phyloP scores from a whole-genome alignment of 2,888 invertebrate species.

The Dermolepida albohirtum region DNA sequence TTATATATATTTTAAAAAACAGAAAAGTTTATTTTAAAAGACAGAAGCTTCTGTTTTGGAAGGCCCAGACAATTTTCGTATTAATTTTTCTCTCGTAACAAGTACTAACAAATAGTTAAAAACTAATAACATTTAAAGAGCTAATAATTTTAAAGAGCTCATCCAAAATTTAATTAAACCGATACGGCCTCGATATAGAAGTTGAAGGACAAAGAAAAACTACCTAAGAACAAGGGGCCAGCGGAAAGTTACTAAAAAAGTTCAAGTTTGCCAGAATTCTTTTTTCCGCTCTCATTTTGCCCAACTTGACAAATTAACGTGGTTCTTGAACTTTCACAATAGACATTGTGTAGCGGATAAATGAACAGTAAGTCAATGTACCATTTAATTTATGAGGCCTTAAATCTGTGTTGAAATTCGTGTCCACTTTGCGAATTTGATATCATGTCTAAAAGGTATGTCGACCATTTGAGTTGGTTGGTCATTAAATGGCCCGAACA shows the following conservation, averaged over 20 bases:
- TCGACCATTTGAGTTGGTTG: not conserved
- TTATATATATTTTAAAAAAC: too few relatives aligned
- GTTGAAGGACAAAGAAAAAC: not conserved
- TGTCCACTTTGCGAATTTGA: not conserved
- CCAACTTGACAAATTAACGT: slow-evolving; percentile 21
- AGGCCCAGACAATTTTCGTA: too few relatives aligned
- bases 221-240: not conserved
- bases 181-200: not conserved
- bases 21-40: too few relatives aligned
- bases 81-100: too few relatives aligned
- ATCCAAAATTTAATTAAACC: slow-evolving; percentile 16
- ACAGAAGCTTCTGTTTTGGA: too few relatives aligned
- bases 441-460: not conserved
- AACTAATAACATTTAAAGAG: too few relatives aligned
- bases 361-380: slow-evolving; percentile 7
- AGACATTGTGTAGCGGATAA: slow-evolving; percentile 13
- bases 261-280: slow-evolving; percentile 2
- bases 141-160: not conserved
- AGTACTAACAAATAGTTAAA: too few relatives aligned
- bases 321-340: slow-evolving; percentile 23
- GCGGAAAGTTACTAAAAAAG: slow-evolving; percentile 10
- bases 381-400: slow-evolving; percentile 14
- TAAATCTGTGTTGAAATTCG: slow-evolving; percentile 11
- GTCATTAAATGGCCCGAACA: slow-evolving; percentile 5
- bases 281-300: slow-evolving; percentile 7